Evolutionary conservation across 2,797 vertebrate genomes (phyloP).

Genomic region (Carapus acus): DNA sequence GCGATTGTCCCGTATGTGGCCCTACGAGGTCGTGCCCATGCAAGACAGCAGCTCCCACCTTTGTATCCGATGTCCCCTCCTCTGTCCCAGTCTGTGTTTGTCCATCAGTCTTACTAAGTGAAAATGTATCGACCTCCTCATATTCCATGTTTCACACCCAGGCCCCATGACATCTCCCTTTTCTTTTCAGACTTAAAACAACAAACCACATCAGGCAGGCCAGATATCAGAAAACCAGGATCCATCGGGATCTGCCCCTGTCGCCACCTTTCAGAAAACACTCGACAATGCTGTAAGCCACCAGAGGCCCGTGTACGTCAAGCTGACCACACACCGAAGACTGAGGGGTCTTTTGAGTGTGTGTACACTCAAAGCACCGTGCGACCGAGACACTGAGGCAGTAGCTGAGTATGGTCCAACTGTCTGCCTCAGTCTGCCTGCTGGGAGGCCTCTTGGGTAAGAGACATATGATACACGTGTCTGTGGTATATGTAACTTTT

Average conservation of each 20-base stretch:
- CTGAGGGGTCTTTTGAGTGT: slow-evolving; percentile 7
- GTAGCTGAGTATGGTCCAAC: slow-evolving; percentile 56
- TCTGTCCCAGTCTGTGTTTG: too few species aligned
- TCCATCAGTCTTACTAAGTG: too few species aligned
- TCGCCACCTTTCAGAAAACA: slow-evolving; percentile 15
- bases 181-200: slow-evolving; percentile 39
- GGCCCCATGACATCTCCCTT: too few species aligned
- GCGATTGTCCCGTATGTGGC: too few species aligned
- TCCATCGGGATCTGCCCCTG: slow-evolving; percentile 4
- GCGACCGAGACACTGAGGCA: slow-evolving; percentile 35
- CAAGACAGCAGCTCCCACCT: too few species aligned
- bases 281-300: slow-evolving; percentile 27
- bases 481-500: slow-evolving; percentile 3
- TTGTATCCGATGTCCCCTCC: too few species aligned
- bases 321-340: slow-evolving; percentile 29
- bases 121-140: too few species aligned
- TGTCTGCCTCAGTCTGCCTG: slow-evolving; percentile 53
- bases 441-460: slow-evolving; percentile 65
- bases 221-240: neutral
- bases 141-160: too few species aligned
- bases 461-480: slow-evolving; percentile 13
- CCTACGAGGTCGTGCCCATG: too few species aligned
- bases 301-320: slow-evolving; percentile 12
- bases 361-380: slow-evolving; percentile 33
- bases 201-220: slow-evolving; percentile 1